Evolutionary conservation across 1,140 invertebrate genomes (phyloP), one percentile per base, ranked within the genome.

Genomic region (Euwallacea similis): DNA sequence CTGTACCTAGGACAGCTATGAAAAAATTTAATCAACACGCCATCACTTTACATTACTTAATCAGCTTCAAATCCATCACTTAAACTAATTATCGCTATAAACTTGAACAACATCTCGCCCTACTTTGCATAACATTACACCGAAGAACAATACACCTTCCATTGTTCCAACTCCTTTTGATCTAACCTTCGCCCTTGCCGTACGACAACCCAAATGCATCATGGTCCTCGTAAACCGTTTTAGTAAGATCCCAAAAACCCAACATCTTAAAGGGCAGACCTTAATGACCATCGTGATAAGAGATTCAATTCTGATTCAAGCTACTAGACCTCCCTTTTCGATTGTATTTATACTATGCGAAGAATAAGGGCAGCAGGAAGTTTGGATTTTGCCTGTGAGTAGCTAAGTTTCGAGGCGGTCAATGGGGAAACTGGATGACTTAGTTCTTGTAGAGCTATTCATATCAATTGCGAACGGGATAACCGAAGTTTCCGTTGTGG

Each of bases 371-470:
- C 41, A n/a, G 16, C 21, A 21, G 44, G 62, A 64, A 64, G 62
- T 64, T 62, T 62, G 41, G 60, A 62, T 16, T 58, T 58, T 41
- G 60, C 41, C 21, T 44, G 55, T 6, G 21, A 21, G 13, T 43
- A 62, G 60, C 42, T 50, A 11, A 53, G 62, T 62, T 62, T 62
- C 7, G 44, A 42, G 11, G 43, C 21, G 46, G 62, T 64, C 62
- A 64, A 64, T 64, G 44, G 46, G 62, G 42, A 64, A 50, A 62
- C 44, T 64, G 50, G 44, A 64, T 50, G 62, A 47, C 46, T 64
- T 64, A 46, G 62, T n/a, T 47, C 46, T 64, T 50, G 7, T 11
- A 50, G 46, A 8, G 21, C 7, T 33, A 53, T 64, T 64, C 43
- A 50, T 50, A 53, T 50, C 62, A 53, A 21, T 53, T 7, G 42